Evolutionary conservation across 2,113 vertebrate species (phyloP).

Genomic region (Myotis brandtii): DNA sequence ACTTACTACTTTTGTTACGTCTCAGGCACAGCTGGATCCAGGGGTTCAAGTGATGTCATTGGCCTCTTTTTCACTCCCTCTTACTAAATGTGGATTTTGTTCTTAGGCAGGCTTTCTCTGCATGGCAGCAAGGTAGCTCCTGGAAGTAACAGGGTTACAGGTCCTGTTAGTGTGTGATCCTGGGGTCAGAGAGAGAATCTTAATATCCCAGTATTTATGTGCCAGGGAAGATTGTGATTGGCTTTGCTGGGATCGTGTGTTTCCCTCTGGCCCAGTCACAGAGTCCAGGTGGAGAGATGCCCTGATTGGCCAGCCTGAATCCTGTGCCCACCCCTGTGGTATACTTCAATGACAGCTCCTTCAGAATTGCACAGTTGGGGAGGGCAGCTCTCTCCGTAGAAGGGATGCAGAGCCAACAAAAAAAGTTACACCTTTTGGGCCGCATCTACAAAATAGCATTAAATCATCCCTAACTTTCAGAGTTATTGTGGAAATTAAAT

Average conservation of each 20-base stretch:
- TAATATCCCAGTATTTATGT: background rate
- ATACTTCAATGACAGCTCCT: background rate
- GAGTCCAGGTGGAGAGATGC: background rate
- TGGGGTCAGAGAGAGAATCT: background rate
- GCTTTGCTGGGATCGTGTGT: background rate
- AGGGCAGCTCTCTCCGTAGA: background rate
- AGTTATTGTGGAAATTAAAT: slow-evolving; percentile 8
- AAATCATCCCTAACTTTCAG: background rate
- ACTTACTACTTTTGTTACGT: background rate
- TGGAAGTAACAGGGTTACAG: background rate
- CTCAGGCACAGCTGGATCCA: background rate
- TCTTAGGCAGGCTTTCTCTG: background rate
- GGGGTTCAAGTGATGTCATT: background rate
- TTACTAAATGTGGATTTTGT: background rate
- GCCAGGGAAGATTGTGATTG: background rate
- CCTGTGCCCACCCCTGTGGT: background rate
- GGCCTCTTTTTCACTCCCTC: background rate
- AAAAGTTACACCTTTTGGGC: background rate
- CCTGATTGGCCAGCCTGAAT: background rate
- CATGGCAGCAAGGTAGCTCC: background rate
- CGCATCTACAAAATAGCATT: background rate
- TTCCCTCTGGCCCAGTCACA: background rate
- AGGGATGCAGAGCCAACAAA: background rate
- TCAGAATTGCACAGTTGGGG: background rate
- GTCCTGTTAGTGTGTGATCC: background rate